Conservation (phyloP, 2,888 invertebrate species). For the Meandrusa payeni region DNA sequence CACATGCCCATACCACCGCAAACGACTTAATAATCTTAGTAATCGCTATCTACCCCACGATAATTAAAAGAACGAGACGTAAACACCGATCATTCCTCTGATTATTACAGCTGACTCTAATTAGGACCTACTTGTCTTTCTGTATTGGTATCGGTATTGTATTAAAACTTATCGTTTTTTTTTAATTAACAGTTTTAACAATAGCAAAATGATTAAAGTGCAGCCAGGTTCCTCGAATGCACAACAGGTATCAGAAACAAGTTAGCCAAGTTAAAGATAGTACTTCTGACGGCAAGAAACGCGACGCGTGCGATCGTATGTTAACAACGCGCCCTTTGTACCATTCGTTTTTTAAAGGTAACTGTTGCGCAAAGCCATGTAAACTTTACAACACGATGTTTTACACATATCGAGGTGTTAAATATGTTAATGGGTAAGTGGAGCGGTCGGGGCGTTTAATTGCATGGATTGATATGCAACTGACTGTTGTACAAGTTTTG, state of each 20-base stretch:
- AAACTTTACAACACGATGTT: constrained; percentile 54
- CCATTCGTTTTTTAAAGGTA: constrained; percentile 49
- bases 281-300: constrained; percentile 44
- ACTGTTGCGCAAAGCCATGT: constrained; percentile 49
- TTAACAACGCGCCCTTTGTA: constrained; percentile 63
- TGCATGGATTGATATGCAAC: constrained; percentile 61
- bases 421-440: constrained; percentile 66
- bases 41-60: too few species aligned
- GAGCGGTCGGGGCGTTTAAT: constrained; percentile 50
- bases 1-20: too few species aligned
- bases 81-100: too few species aligned
- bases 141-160: too few species aligned
- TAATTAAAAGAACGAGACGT: too few species aligned
- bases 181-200: too few species aligned
- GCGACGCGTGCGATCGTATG: constrained; percentile 27
- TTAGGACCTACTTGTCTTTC: too few species aligned
- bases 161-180: too few species aligned
- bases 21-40: too few species aligned
- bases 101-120: too few species aligned
- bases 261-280: constrained; percentile 26
- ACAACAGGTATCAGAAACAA: not conserved
- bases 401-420: constrained; percentile 43
- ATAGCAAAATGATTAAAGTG: too few species aligned
- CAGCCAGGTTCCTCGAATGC: too few species aligned
- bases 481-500: constrained; percentile 29